phyloP scores from a whole-genome alignment of 2,113 vertebrate genomes.

The Porphyrio hochstetteri region DNA sequence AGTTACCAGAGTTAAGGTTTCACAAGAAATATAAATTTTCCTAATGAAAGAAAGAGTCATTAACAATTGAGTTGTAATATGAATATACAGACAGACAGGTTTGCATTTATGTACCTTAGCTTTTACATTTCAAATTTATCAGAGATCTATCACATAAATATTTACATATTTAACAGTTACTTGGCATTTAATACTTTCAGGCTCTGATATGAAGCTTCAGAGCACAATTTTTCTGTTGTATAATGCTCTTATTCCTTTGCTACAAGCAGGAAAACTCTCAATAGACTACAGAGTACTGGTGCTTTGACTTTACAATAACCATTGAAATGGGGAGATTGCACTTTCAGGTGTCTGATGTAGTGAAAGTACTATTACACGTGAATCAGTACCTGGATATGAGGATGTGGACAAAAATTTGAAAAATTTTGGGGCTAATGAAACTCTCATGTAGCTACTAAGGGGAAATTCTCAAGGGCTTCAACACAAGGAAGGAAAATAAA shows the following conservation, averaged over 20 bases:
- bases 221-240: not conserved
- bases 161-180: not conserved
- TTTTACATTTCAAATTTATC: not conserved
- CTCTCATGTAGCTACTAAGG: not conserved
- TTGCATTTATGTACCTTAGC: not conserved
- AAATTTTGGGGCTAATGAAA: not conserved
- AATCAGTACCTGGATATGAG: not conserved
- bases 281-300: not conserved
- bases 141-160: not conserved
- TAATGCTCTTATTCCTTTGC: not conserved
- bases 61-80: not conserved
- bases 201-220: not conserved
- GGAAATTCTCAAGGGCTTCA: not conserved
- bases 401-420: not conserved
- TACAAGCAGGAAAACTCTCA: not conserved
- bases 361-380: rapidly evolving
- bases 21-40: not conserved
- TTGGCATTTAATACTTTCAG: not conserved
- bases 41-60: not conserved
- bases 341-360: not conserved
- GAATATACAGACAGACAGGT: not conserved
- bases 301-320: not conserved
- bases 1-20: not conserved
- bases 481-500: not conserved
- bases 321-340: not conserved